Percentiles rank a stretch among this genome's conserved stretches.
These are phyloP conservation scores for Odobenus rosmarus DNA, from an alignment of 2,113 vertebrate species.

Conservation along the genomic window DNA sequence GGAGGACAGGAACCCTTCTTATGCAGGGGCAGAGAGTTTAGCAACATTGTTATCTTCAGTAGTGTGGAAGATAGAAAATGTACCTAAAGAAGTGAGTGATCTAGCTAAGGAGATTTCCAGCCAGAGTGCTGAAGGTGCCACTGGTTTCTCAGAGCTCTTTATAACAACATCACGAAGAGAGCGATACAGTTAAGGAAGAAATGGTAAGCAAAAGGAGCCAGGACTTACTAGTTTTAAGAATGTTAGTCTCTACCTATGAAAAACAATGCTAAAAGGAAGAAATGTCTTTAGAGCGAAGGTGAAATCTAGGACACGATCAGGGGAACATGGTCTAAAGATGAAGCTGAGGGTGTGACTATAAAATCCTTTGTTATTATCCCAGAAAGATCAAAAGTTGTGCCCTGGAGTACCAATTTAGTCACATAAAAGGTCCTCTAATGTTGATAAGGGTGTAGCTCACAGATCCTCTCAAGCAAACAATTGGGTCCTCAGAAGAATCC, in stretches of 20 bases:
- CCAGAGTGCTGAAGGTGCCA: neutral
- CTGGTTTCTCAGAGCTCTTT: neutral
- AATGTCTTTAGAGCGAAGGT: slow-evolving; percentile 5
- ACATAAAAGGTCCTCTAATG: neutral
- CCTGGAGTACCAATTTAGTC: neutral
- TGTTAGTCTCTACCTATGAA: neutral
- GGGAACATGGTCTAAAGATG: neutral
- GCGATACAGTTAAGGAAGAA: neutral
- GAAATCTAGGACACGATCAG: neutral
- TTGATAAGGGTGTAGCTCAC: neutral
- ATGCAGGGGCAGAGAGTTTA: neutral
- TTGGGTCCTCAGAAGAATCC: neutral
- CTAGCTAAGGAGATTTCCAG: neutral
- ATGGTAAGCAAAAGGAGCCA: neutral
- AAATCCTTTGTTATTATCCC: neutral
- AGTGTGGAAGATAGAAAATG: neutral
- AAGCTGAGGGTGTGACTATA: neutral
- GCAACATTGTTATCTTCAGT: neutral
- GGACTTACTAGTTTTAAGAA: neutral
- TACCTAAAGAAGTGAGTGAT: neutral
- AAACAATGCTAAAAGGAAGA: neutral
- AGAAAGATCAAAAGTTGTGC: neutral
- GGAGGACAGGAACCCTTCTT: neutral
- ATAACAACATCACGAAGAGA: neutral
- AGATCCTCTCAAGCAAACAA: neutral